phyloP scores from a whole-genome alignment of 2,797 vertebrate genomes.

The Sebastes trivittatus region DNA sequence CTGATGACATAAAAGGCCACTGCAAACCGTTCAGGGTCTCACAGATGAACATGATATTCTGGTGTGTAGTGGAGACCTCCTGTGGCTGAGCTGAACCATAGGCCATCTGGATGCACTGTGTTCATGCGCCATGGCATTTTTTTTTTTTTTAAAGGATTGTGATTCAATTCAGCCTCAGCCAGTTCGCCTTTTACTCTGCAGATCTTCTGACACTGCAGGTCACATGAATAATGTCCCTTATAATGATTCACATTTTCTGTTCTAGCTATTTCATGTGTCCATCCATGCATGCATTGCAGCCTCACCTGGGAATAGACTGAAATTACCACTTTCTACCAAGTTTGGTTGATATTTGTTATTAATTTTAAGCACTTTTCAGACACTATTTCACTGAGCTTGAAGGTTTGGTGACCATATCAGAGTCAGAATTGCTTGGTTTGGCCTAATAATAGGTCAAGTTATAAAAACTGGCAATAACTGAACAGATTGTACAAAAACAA shows the following conservation, averaged over 20 bases:
- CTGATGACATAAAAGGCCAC: conserved; percentile 9
- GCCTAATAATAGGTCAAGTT: background rate
- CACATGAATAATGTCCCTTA: conserved; percentile 1
- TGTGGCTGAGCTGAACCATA: conserved; percentile 65
- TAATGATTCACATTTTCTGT: conserved; percentile 10
- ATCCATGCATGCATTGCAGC: conserved; percentile 13
- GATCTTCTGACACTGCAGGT: background rate
- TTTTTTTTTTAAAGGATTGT: conserved; percentile 6
- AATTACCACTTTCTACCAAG: conserved; percentile 6
- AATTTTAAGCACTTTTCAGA: conserved; percentile 1
- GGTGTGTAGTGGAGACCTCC: conserved; percentile 67
- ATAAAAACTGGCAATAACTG: background rate
- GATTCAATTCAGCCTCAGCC: conserved; percentile 20
- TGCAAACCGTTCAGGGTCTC: conserved; percentile 5
- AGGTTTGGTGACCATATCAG: background rate
- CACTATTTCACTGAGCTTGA: background rate
- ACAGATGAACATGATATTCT: conserved; percentile 30
- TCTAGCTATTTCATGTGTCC: conserved; percentile 6
- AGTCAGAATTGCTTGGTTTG: background rate
- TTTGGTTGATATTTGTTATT: background rate
- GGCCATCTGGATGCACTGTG: conserved; percentile 51
- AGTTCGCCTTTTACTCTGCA: background rate
- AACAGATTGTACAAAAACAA: background rate
- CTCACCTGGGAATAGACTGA: conserved; percentile 18
- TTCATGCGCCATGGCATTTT: background rate